Evolutionary conservation across 2,113 vertebrate species (phyloP).

Genomic region (Eublepharis macularius): DNA sequence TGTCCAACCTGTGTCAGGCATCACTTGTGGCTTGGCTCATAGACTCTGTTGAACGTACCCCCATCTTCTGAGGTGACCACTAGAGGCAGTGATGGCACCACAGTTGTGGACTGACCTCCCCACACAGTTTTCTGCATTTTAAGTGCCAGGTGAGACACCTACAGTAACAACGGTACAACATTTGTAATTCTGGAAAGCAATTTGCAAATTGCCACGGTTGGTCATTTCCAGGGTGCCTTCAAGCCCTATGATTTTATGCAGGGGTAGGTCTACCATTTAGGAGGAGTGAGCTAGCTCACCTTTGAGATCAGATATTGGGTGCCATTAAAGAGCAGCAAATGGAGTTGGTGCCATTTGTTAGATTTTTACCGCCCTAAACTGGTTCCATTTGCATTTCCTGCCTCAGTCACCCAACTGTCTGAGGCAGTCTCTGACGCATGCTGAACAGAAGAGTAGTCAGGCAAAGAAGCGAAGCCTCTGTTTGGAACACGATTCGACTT

Average conservation of each 20-base stretch:
- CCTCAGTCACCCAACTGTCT: neutral
- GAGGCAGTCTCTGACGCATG: neutral
- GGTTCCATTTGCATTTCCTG: neutral
- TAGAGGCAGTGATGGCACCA: no score
- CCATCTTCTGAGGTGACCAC: no score
- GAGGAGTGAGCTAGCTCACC: no score
- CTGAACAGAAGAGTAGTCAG: neutral
- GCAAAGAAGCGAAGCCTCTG: neutral
- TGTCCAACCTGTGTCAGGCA: no score
- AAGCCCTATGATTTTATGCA: neutral
- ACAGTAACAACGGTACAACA: neutral
- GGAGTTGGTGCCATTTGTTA: neutral
- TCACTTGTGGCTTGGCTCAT: no score
- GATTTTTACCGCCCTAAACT: neutral
- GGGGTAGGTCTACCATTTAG: neutral
- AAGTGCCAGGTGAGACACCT: no score
- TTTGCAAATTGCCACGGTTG: neutral
- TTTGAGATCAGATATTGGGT: no score
- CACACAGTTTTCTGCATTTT: no score
- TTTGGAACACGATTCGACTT: neutral
- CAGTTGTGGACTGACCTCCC: no score
- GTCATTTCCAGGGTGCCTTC: neutral
- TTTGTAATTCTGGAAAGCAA: neutral
- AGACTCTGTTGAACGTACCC: no score
- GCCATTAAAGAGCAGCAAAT: neutral